Percentiles rank a stretch among this genome's conserved stretches.
phyloP scores from a whole-genome alignment of 1,140 invertebrate genomes.

The Heliothis subflexa region DNA sequence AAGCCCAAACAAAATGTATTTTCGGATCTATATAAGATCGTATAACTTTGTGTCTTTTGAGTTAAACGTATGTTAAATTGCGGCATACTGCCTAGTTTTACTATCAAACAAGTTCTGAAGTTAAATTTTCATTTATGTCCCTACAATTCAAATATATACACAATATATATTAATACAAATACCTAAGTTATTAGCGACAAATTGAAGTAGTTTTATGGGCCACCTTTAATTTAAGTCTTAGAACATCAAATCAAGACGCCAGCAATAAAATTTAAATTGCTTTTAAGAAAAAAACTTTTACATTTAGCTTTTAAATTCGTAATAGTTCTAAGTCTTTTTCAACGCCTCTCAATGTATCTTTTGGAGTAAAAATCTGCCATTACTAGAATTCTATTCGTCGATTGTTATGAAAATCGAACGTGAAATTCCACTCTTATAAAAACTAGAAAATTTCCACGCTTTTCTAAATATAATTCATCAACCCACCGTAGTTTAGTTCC shows the following conservation, averaged over 20 bases:
- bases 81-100: no score
- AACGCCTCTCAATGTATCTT: background rate
- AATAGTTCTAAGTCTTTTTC: constrained; percentile 4
- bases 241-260: background rate
- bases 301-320: background rate
- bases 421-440: background rate
- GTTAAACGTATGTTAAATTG: no score
- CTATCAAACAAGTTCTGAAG: no score
- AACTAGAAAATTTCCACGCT: background rate
- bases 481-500: background rate
- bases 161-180: no score
- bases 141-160: no score
- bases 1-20: no score
- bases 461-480: constrained; percentile 5
- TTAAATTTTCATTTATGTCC: background rate
- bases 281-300: background rate
- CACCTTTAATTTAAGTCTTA: background rate
- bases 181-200: constrained; percentile 1
- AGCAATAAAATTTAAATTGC: constrained; percentile 24
- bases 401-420: constrained; percentile 18
- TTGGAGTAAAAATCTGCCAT: background rate
- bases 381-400: constrained; percentile 10
- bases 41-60: background rate
- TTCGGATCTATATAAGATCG: background rate
- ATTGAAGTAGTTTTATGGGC: constrained; percentile 9